Base-by-base conservation (phyloP, 1,140 invertebrate species). In the Brachystomella parvula region DNA sequence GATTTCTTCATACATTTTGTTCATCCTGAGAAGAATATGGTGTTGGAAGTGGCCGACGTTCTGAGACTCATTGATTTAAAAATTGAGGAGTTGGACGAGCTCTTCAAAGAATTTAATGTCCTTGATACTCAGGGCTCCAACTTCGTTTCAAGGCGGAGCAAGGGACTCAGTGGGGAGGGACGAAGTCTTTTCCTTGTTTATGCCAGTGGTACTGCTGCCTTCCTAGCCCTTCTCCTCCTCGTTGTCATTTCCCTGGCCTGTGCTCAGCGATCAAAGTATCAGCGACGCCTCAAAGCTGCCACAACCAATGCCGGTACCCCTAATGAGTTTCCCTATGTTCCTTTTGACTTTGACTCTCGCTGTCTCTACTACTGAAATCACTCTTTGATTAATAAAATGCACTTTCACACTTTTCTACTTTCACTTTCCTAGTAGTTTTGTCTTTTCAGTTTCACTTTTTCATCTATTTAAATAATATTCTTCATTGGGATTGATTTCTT, bases 1-100 rank as follows among this genome's bases (percentile, higher is more conserved):
- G 94, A 96, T 79, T 80, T 97, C 63, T 96, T 94, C 75, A 80
- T 97, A 70, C 94, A 97, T 79, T 84, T 96, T 59, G 93, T 97
- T 2, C 86, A 95, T 78, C 84, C 86, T 44, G 82, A 85, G 29
- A 91, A 96, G 75, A 91, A 96, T 80, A 61, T 64, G 0, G 68
- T 73, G 0, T 49, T 73, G n/a, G 68, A 70, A 39, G 90, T 93
- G 0, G 82, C 85, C 24, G 84, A 91, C 75, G 90, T 92, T 21
- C 82, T 90, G 61, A 86, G 87, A 69, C 76, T 94, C 24, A 89
- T 96, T 12, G 94, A 96, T 78, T 85, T 89, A 71, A 94, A 95
- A 77, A 93, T 94, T 62, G 90, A 94, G 77, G 86, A 86, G 72
- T 79, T 97, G 53, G 89, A 95, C 79, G 81, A 82, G 47, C 77